Conservation (phyloP, 92 coral and sea anemone species). For the Epizoanthus ramosus region DNA sequence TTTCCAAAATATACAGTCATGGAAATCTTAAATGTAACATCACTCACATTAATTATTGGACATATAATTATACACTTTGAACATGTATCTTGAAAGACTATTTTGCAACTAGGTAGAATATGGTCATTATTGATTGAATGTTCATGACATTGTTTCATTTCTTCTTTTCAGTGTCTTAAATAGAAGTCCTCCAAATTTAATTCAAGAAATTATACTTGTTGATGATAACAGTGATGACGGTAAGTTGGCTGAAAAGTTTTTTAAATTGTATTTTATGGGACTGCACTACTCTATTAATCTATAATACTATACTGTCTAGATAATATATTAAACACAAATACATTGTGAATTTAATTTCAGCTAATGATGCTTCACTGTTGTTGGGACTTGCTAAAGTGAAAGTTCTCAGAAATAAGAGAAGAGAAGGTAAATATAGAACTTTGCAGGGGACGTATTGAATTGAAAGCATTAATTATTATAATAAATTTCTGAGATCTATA, state of each 20-base stretch:
- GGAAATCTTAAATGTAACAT: too few relatives aligned
- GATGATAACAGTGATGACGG: conserved; percentile 95
- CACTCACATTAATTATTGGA: neutral
- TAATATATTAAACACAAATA: too few relatives aligned
- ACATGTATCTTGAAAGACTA: too few relatives aligned
- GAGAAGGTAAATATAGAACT: conserved; percentile 73
- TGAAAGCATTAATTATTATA: too few relatives aligned
- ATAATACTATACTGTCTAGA: too few relatives aligned
- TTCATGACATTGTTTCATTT: neutral
- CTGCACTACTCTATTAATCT: neutral
- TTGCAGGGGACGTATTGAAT: too few relatives aligned
- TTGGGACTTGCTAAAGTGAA: conserved; percentile 89
- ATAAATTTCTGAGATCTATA: too few relatives aligned
- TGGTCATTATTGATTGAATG: neutral
- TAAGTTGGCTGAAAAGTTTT: conserved; percentile 47
- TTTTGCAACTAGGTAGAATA: neutral
- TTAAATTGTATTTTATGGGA: neutral
- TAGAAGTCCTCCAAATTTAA: conserved; percentile 87
- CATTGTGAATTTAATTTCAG: conserved; percentile 43
- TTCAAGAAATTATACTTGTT: conserved; percentile 88
- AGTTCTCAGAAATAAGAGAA: conserved; percentile 83
- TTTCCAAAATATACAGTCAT: too few relatives aligned
- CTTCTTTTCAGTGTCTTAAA: conserved; percentile 79
- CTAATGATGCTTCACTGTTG: conserved; percentile 79
- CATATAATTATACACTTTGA: neutral